phyloP scores from a whole-genome alignment of 2,797 vertebrate species.

The Neopelma chrysocephalum region DNA sequence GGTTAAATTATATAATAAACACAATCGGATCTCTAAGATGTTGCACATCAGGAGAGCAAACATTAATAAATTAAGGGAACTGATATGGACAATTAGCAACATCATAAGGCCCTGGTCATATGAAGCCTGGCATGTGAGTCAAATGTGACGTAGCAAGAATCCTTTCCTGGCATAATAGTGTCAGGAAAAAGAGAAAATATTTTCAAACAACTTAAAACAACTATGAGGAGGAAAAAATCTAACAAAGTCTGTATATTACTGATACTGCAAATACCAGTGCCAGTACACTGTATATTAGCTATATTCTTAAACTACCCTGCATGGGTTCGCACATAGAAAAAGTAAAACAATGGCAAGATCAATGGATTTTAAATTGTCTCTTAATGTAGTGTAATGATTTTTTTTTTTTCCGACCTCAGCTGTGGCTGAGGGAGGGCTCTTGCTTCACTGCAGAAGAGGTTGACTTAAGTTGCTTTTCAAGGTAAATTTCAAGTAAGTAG shows the following conservation, averaged over 20 bases:
- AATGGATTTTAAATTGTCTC: background rate
- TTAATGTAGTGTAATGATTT: background rate
- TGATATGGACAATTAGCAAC: background rate
- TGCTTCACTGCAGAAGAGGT: background rate
- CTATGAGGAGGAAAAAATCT: background rate
- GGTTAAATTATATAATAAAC: background rate
- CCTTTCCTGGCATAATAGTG: background rate
- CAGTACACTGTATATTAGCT: background rate
- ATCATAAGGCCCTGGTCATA: background rate
- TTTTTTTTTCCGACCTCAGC: background rate
- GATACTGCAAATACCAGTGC: background rate
- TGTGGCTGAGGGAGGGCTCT: background rate
- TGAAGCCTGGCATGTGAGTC: background rate
- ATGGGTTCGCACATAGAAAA: background rate
- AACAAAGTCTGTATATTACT: background rate
- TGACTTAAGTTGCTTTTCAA: background rate
- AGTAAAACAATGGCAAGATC: background rate
- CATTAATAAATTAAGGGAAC: background rate
- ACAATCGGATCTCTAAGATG: background rate
- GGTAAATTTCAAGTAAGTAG: background rate
- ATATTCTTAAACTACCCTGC: background rate
- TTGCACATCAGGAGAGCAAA: background rate
- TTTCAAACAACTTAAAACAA: background rate
- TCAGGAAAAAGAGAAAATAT: background rate
- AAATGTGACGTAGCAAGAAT: background rate